Evolutionary conservation across 1,140 invertebrate species (phyloP), one percentile per base, ranked within the genome.

Genomic region (Hetaerina americana): DNA sequence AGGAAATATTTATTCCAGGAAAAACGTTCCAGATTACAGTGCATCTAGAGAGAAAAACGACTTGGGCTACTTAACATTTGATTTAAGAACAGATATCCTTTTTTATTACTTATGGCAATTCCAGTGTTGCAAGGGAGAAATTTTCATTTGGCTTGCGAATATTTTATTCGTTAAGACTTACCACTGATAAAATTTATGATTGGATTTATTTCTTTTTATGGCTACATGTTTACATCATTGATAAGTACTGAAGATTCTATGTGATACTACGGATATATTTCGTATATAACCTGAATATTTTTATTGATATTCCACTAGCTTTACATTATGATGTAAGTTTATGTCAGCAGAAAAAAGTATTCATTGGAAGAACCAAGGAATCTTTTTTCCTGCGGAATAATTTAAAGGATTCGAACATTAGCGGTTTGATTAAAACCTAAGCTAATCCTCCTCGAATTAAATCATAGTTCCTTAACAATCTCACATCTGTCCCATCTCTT

Each of bases 21-120:
- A 98, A 84, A 96, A 96, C 86, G 91, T 99, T 71, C 91, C 95
- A 75, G 96, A 99, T 81, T 99, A 97, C 81, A 93, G 93, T 78
- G 93, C 93, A 26, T 92, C 92, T 1, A 87, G 94, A 77, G 94
- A 97, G 79, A 94, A 92, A 77, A 96, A 96, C 84, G 97, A 99
- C 84, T 84, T 99, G 67, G 97, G 96, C 68, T 95, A 92, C 78
- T 81, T 99, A 66, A 96, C 93, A 31, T 98, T 99, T 83, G 92
- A 98, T 86, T 82, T 99, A 66, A 89, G 96, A 79, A 94, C 94
- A 76, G 92, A 96, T 88, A 87, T 85, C 84, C 83, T 85, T 84
- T 84, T 81, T 75, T 76, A 75, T n/a, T n/a, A 57, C 2, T 57
- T 57, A 18, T 57, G 2, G 22, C 31, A 40, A 40, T 5, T 40